Percentiles rank a stretch among this genome's conserved stretches.
Conservation (phyloP, 1,140 invertebrate species). For the Trachelipus rathkii region DNA sequence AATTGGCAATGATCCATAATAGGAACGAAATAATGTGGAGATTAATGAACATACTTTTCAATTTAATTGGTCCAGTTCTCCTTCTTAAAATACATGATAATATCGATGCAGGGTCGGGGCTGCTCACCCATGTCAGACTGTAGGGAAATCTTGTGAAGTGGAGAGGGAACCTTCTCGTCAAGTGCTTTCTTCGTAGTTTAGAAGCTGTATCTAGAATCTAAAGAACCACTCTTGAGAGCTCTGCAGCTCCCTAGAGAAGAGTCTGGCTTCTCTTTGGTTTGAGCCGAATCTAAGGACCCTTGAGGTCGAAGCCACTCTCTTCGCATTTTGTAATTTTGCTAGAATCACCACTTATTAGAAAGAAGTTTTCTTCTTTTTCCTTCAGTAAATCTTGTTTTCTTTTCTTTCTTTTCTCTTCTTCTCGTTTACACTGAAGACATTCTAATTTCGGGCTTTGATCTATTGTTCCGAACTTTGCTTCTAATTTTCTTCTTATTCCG, state of each 20-base stretch:
- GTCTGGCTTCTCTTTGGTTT: conserved; percentile 29
- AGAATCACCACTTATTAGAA: conserved; percentile 22
- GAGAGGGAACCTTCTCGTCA: conserved; percentile 40
- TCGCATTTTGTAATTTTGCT: conserved; percentile 10
- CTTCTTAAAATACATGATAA: conserved; percentile 94
- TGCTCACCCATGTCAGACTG: conserved; percentile 65
- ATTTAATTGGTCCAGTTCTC: conserved; percentile 90
- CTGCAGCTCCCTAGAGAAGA: conserved; percentile 23
- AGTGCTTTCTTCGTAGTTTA: conserved; percentile 19
- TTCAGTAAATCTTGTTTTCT: conserved; percentile 24
- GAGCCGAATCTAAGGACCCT: conserved; percentile 40
- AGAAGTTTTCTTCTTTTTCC: conserved; percentile 20
- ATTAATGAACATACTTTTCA: conserved; percentile 85
- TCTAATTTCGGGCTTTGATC: conserved; percentile 12
- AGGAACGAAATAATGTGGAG: conserved; percentile 88
- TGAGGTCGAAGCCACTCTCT: conserved; percentile 35
- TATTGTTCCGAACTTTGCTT: background rate
- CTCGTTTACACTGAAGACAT: conserved; percentile 34
- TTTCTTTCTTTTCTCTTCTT: conserved; percentile 35
- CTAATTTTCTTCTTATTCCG: background rate
- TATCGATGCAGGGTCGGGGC: conserved; percentile 89
- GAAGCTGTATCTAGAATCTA: conserved; percentile 35
- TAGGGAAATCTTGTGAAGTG: conserved; percentile 67
- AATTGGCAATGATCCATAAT: conserved; percentile 94
- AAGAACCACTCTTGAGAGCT: conserved; percentile 36